phyloP scores from a whole-genome alignment of 1,140 invertebrate species.

The Magallana ariakensis region DNA sequence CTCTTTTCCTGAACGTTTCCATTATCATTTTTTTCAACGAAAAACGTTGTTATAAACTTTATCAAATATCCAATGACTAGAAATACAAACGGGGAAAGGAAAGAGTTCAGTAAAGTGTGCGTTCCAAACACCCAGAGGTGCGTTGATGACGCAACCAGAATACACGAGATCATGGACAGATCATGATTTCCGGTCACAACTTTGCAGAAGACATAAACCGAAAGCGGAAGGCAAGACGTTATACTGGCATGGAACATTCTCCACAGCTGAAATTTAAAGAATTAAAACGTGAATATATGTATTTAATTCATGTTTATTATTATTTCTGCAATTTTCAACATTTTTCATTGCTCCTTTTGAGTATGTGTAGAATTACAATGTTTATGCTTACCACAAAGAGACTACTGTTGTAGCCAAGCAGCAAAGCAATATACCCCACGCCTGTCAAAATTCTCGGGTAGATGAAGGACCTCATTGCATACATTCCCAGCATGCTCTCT shows the following conservation, averaged over 20 bases:
- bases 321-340: too few species aligned
- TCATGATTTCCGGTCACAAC: slow-evolving; percentile 63
- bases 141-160: slow-evolving; percentile 68
- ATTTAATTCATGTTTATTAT: not conserved
- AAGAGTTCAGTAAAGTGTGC: slow-evolving; percentile 72
- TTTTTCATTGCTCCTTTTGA: not conserved
- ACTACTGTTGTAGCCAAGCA: slow-evolving; percentile 40
- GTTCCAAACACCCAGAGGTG: slow-evolving; percentile 71
- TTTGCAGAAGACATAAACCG: slow-evolving; percentile 61
- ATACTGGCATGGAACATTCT: slow-evolving; percentile 68
- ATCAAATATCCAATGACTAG: slow-evolving; percentile 44
- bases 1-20: not conserved
- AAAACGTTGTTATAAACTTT: not conserved
- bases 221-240: slow-evolving; percentile 67
- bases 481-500: slow-evolving; percentile 68
- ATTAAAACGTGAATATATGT: not conserved
- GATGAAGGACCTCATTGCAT: slow-evolving; percentile 68
- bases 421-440: slow-evolving; percentile 41
- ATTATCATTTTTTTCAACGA: not conserved
- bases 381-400: slow-evolving; percentile 67
- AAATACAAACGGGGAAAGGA: slow-evolving; percentile 71
- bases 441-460: slow-evolving; percentile 66
- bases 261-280: slow-evolving; percentile 63
- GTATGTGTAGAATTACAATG: not conserved
- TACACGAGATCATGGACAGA: slow-evolving; percentile 61